A percentile compares a stretch with the other conserved stretches of the same genome.
Conservation (phyloP, 1,140 invertebrate genomes). For the Sminthurides bifidus region DNA sequence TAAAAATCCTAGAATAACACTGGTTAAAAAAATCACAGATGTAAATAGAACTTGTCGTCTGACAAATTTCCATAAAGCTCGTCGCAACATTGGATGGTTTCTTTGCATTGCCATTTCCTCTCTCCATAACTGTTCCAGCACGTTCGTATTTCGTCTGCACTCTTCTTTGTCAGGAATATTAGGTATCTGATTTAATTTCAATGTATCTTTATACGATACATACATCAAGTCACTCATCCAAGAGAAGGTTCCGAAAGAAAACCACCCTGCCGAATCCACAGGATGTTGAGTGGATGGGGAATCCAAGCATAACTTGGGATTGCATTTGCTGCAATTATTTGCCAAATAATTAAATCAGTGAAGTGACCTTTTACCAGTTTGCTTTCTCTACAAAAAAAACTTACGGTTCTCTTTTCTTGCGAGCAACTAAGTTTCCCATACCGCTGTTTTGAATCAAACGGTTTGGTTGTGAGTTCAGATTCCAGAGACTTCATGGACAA, state of each 20-base stretch:
- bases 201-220: conserved; percentile 43
- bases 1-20: conserved; percentile 48
- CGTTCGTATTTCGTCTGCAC: conserved; percentile 39
- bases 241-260: conserved; percentile 45
- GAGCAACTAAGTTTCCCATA: too few species aligned
- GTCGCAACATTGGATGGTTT: conserved; percentile 25
- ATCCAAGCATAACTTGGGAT: too few species aligned
- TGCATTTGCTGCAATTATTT: too few species aligned
- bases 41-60: conserved; percentile 44
- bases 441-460: too few species aligned
- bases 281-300: too few species aligned
- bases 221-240: conserved; percentile 49
- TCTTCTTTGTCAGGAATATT: conserved; percentile 42
- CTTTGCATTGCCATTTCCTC: conserved; percentile 7
- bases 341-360: too few species aligned
- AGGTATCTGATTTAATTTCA: conserved; percentile 38
- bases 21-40: conserved; percentile 42
- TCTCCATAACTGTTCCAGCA: conserved; percentile 33
- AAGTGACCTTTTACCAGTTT: too few species aligned
- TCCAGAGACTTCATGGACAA: too few species aligned
- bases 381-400: too few species aligned
- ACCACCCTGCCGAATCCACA: conserved; percentile 42
- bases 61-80: conserved; percentile 45
- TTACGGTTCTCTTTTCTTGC: too few species aligned
- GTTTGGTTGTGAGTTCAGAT: too few species aligned